Evolutionary conservation across 2,888 invertebrate genomes (phyloP).

Genomic region (Sinhomidia bicolor): DNA sequence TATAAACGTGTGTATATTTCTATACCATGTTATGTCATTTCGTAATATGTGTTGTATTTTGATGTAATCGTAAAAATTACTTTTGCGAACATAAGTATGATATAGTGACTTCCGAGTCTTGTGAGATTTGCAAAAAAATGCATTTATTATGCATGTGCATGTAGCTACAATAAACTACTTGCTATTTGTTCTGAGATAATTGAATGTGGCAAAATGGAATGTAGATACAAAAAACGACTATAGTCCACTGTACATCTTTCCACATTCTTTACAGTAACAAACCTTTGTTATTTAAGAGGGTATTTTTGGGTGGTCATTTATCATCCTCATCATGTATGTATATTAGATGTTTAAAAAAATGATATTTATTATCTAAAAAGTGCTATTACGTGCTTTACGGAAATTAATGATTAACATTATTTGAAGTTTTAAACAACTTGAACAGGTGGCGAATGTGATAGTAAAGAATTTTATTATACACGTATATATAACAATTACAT

Average conservation of each 20-base stretch:
- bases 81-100: background rate
- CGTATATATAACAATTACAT: background rate
- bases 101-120: too few species aligned
- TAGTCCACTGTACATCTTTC: background rate
- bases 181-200: conserved; percentile 12
- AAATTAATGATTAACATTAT: background rate
- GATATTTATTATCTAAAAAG: background rate
- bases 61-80: background rate
- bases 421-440: background rate
- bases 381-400: background rate
- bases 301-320: background rate
- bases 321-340: background rate
- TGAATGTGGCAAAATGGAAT: conserved; percentile 34
- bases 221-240: background rate
- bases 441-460: conserved; percentile 45
- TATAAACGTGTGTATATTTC: background rate
- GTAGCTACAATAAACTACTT: background rate
- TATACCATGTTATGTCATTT: background rate
- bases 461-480: background rate
- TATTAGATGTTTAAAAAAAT: too few species aligned
- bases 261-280: background rate
- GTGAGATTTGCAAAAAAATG: background rate
- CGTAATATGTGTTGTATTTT: background rate
- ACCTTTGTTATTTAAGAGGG: background rate
- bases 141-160: background rate